Conservation (phyloP, 2,113 vertebrate genomes). For the Ameiurus melas region DNA sequence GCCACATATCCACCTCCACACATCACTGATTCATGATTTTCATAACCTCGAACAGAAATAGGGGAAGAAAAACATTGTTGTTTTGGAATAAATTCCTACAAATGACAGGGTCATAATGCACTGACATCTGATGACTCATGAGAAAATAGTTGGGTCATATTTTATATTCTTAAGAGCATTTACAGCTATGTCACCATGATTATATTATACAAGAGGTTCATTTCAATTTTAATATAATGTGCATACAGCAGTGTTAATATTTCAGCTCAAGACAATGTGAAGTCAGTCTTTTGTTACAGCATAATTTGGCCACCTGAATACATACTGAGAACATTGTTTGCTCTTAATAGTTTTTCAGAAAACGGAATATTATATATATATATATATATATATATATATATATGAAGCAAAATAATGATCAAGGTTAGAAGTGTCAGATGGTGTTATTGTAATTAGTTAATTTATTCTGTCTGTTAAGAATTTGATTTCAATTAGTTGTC, state of each 20-base stretch:
- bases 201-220: not conserved
- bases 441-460: not conserved
- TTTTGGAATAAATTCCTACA: not conserved
- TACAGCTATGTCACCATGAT: not conserved
- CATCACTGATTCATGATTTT: not conserved
- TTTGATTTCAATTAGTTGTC: not conserved
- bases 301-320: not conserved
- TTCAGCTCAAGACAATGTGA: not conserved
- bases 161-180: not conserved
- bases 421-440: not conserved
- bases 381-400: too few species aligned
- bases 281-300: not conserved
- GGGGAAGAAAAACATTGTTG: not conserved
- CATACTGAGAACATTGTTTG: not conserved
- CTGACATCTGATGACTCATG: not conserved
- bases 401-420: not conserved
- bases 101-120: not conserved
- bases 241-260: not conserved
- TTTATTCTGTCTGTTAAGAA: not conserved
- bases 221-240: not conserved
- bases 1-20: not conserved
- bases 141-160: not conserved
- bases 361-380: too few species aligned
- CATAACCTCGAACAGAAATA: not conserved
- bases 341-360: not conserved